Evolutionary conservation across 2,113 vertebrate species (phyloP).

Genomic region (Clupea harengus): DNA sequence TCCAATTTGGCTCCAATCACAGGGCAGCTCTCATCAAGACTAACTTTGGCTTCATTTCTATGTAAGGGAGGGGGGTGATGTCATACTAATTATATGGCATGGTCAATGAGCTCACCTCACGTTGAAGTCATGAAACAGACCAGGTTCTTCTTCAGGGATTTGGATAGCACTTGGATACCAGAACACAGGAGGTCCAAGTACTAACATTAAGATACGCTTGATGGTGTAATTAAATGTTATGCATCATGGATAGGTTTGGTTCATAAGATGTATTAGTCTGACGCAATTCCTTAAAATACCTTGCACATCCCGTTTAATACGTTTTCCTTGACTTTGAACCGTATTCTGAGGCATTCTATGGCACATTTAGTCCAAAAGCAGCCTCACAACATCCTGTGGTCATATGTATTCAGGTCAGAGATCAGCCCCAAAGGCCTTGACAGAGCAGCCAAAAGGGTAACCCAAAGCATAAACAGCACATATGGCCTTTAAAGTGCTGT

Average conservation of each 20-base stretch:
- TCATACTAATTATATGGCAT: too few relatives aligned
- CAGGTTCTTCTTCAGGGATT: too few relatives aligned
- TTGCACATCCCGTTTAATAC: neutral
- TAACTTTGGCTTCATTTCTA: too few relatives aligned
- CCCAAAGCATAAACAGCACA: conserved; percentile 60
- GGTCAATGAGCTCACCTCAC: too few relatives aligned
- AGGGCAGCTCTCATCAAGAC: too few relatives aligned
- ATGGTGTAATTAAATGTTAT: neutral
- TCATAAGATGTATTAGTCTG: neutral
- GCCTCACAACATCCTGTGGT: conserved; percentile 23
- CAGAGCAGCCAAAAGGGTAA: conserved; percentile 67
- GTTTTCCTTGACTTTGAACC: neutral
- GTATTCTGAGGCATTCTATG: neutral
- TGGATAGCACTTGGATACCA: neutral
- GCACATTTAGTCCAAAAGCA: conserved; percentile 8
- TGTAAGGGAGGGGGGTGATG: too few relatives aligned
- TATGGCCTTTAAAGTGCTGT: conserved; percentile 73
- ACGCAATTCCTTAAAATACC: neutral
- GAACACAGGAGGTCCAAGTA: neutral
- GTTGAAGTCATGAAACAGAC: too few relatives aligned
- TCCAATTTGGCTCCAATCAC: too few relatives aligned
- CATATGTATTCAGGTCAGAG: conserved; percentile 60
- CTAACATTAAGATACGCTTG: neutral
- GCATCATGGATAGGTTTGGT: neutral
- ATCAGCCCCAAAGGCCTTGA: conserved; percentile 40